A percentile compares a stretch with the other conserved stretches of the same genome.
Evolutionary conservation across 2,113 vertebrate genomes (phyloP).

Genomic region (Cebus imitator): DNA sequence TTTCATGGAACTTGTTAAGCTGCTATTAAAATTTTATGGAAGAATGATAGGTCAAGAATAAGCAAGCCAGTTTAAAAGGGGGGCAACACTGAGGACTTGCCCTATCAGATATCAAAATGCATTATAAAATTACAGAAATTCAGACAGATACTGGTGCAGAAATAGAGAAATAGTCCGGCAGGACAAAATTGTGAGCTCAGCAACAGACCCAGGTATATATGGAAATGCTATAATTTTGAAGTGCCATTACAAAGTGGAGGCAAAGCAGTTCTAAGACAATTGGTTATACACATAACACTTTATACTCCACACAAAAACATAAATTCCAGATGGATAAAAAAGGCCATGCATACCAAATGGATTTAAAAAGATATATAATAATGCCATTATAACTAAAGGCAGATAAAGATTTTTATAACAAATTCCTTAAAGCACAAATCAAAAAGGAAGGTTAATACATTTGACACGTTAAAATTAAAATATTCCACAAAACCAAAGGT

Average conservation of each 20-base stretch:
- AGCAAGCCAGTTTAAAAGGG: not conserved
- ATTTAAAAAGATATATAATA: not conserved
- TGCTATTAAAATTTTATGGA: not conserved
- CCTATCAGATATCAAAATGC: not conserved
- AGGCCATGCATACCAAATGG: not conserved
- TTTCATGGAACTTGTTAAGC: not conserved
- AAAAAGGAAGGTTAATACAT: slow-evolving; percentile 1
- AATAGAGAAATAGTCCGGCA: not conserved
- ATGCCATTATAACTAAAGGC: not conserved
- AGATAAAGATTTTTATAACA: not conserved
- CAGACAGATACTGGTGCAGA: not conserved
- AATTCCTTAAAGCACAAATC: not conserved
- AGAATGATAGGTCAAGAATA: not conserved
- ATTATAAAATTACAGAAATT: not conserved
- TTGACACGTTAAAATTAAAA: slow-evolving; percentile 38
- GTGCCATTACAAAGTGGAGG: not conserved
- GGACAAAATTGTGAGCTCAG: not conserved
- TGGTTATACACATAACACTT: not conserved
- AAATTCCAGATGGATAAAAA: not conserved
- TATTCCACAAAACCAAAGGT: not conserved
- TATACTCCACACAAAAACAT: not conserved
- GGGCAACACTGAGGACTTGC: not conserved
- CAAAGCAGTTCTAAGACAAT: not conserved
- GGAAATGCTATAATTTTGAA: not conserved
- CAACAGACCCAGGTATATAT: not conserved